phyloP scores from a whole-genome alignment of 2,888 invertebrate genomes.

The Punctoribates punctum region DNA sequence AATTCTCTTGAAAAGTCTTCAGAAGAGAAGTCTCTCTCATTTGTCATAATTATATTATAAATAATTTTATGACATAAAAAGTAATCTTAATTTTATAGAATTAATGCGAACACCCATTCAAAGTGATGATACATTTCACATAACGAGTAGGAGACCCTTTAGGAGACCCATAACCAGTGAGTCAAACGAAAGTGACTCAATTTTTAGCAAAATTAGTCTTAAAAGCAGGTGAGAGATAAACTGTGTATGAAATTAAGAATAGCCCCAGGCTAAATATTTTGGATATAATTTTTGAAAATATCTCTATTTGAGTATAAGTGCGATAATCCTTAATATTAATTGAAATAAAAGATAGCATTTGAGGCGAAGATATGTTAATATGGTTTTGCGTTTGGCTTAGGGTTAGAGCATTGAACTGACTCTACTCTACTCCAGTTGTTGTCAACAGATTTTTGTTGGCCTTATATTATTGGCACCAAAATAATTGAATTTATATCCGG shows the following conservation, averaged over 20 bases:
- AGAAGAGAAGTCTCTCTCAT: not conserved
- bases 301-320: not conserved
- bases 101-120: not conserved
- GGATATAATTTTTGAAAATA: not conserved
- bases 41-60: slow-evolving; percentile 5
- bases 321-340: slow-evolving; percentile 34
- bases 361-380: slow-evolving; percentile 5
- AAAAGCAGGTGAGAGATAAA: slow-evolving; percentile 3
- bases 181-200: not conserved
- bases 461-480: slow-evolving; percentile 6
- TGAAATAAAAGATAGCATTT: not conserved
- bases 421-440: not conserved
- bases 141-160: not conserved
- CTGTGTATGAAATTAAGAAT: not conserved
- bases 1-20: not conserved
- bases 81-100: slow-evolving; percentile 27
- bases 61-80: slow-evolving; percentile 9
- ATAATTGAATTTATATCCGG: slow-evolving; percentile 33
- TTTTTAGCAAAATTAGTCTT: not conserved
- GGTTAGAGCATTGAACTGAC: slow-evolving; percentile 24
- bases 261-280: not conserved
- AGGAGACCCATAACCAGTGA: no score
- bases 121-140: slow-evolving; percentile 1
- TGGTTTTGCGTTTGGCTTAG: not conserved
- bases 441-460: not conserved